Evolutionary conservation across 23 tunicate genomes (phyloP).

Genomic region (Ciona savignyi): DNA sequence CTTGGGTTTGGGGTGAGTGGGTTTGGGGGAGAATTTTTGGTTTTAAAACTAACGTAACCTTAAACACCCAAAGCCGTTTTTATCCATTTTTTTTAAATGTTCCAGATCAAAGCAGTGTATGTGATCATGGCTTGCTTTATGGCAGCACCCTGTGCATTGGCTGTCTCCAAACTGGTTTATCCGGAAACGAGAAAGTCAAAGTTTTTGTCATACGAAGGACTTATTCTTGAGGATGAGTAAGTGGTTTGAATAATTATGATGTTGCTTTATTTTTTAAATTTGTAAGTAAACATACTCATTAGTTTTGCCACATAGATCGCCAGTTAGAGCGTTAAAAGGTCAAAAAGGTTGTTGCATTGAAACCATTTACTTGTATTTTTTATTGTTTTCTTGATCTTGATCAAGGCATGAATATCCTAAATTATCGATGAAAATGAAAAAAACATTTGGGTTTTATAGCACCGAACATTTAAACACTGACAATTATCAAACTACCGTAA

Average conservation of each 20-base stretch:
- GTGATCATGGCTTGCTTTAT: conserved; percentile 83
- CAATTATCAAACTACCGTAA: too few species aligned
- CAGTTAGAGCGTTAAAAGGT: not conserved
- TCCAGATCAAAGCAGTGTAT: conserved; percentile 69
- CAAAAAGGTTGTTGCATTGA: not conserved
- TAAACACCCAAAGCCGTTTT: too few species aligned
- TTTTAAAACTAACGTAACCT: too few species aligned
- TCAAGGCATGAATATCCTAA: too few species aligned
- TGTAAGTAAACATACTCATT: not conserved
- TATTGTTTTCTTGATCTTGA: too few species aligned
- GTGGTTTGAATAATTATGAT: not conserved
- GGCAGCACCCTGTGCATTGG: conserved; percentile 98
- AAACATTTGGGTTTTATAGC: too few species aligned
- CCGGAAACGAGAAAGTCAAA: conserved; percentile 93
- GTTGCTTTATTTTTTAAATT: not conserved
- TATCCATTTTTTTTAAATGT: too few species aligned
- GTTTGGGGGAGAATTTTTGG: not conserved
- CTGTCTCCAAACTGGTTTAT: conserved; percentile 63
- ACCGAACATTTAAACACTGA: too few species aligned
- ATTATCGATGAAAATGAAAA: too few species aligned
- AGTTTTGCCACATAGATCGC: not conserved
- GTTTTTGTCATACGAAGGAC: conserved; percentile 40
- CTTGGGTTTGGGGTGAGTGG: conserved; percentile 76
- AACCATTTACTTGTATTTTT: not conserved
- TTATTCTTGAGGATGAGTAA: conserved; percentile 67